Conservation (phyloP, 2,113 vertebrate genomes). For the Urocynchramus pylzowi region DNA sequence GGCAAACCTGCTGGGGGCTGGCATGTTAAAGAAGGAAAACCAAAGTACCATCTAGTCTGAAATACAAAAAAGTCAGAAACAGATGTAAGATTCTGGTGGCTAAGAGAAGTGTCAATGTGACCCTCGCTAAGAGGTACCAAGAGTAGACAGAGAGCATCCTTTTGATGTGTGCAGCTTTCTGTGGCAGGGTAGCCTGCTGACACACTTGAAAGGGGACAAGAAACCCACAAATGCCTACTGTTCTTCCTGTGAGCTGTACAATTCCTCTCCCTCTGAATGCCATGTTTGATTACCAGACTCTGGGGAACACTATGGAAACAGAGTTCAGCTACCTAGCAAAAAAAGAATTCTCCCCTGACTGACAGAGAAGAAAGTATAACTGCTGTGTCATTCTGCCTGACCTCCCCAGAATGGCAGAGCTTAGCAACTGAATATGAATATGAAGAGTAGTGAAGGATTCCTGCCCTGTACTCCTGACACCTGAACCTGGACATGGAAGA, state of each 20-base stretch:
- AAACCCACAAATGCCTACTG: background rate
- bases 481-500: background rate
- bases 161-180: background rate
- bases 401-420: background rate
- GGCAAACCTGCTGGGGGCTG: background rate
- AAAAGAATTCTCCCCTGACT: background rate
- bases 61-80: background rate
- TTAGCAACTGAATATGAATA: background rate
- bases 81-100: background rate
- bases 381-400: slow-evolving; percentile 2
- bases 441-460: background rate
- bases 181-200: background rate
- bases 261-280: background rate
- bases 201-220: background rate
- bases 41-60: background rate
- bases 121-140: background rate
- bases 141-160: background rate
- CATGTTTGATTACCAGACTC: background rate
- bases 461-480: background rate
- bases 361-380: background rate
- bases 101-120: background rate
- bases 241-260: background rate
- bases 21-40: background rate
- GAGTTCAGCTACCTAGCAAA: background rate
- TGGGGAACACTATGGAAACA: background rate